Evolutionary conservation across 2,888 invertebrate genomes (phyloP).

Genomic region (Spodoptera picta): DNA sequence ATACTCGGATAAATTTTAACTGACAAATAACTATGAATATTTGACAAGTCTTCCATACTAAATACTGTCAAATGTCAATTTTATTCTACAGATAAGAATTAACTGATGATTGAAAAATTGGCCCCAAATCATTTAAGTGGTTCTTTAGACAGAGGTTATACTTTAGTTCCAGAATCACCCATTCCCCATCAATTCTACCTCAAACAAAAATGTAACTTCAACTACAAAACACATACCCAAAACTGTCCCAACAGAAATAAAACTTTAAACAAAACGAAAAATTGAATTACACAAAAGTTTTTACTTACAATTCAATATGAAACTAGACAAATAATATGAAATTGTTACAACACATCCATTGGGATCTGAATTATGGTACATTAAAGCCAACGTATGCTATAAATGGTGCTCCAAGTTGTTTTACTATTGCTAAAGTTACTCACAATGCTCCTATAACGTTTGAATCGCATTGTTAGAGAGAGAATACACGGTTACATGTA

Average conservation of each 20-base stretch:
- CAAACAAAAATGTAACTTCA: neutral
- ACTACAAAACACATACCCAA: neutral
- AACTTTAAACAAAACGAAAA: constrained; percentile 2
- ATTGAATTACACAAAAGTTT: constrained; percentile 37
- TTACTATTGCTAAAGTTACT: constrained; percentile 42
- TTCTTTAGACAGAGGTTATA: too few species aligned
- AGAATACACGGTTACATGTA: neutral
- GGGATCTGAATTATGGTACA: constrained; percentile 31
- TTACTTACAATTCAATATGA: constrained; percentile 40
- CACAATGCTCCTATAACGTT: constrained; percentile 22
- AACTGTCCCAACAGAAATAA: too few species aligned
- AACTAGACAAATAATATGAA: constrained; percentile 35
- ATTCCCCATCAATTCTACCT: too few species aligned
- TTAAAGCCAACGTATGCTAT: constrained; percentile 37
- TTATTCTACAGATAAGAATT: too few species aligned
- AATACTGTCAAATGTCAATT: too few species aligned
- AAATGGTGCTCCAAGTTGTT: constrained; percentile 42
- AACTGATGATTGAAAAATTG: too few species aligned
- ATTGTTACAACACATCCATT: constrained; percentile 40
- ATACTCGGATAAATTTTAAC: too few species aligned
- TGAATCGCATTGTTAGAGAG: constrained; percentile 27
- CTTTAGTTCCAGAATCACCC: too few species aligned
- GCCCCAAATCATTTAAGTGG: too few species aligned
- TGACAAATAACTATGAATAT: too few species aligned
- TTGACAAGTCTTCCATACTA: too few species aligned